Conservation (phyloP, 1,140 invertebrate genomes). For the Drosophila busckii region DNA sequence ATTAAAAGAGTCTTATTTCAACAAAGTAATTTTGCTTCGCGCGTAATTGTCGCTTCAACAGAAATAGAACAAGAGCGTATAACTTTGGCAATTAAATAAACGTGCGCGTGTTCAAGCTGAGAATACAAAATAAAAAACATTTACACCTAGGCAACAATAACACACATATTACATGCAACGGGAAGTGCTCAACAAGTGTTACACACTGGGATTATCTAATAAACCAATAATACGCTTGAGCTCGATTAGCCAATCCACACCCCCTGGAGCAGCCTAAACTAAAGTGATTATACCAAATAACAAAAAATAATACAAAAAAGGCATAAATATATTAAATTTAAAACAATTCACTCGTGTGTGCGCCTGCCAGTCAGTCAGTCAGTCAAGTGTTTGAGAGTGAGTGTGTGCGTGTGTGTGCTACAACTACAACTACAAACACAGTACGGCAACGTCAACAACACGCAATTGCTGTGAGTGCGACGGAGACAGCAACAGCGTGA, state of each 20-base stretch:
- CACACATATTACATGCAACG: constrained; percentile 38
- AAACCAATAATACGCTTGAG: constrained; percentile 49
- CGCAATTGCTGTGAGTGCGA: constrained; percentile 71
- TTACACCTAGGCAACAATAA: constrained; percentile 6
- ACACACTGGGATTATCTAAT: constrained; percentile 67
- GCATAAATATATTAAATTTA: constrained; percentile 62
- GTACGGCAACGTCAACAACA: constrained; percentile 64
- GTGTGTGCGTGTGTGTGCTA: constrained; percentile 23
- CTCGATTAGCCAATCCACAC: no score
- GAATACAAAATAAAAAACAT: constrained; percentile 23
- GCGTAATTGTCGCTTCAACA: constrained; percentile 18
- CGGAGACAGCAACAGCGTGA: constrained; percentile 75
- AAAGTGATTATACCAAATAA: no score
- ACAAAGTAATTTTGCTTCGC: constrained; percentile 24
- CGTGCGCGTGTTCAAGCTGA: constrained; percentile 43
- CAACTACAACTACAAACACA: constrained; percentile 38
- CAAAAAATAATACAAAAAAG: constrained; percentile 38
- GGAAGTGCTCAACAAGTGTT: constrained; percentile 74
- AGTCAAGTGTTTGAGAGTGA: constrained; percentile 29
- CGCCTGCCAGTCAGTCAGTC: constrained; percentile 27
- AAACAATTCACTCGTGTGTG: constrained; percentile 50
- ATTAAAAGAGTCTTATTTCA: background rate
- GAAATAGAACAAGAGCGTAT: constrained; percentile 5
- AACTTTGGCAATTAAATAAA: constrained; percentile 42
- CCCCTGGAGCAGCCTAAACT: no score